A percentile compares a stretch with the other conserved stretches of the same genome.
These are phyloP conservation scores for Capricornis sumatraensis DNA, from an alignment of 2,113 vertebrate species.

Conservation along the genomic window DNA sequence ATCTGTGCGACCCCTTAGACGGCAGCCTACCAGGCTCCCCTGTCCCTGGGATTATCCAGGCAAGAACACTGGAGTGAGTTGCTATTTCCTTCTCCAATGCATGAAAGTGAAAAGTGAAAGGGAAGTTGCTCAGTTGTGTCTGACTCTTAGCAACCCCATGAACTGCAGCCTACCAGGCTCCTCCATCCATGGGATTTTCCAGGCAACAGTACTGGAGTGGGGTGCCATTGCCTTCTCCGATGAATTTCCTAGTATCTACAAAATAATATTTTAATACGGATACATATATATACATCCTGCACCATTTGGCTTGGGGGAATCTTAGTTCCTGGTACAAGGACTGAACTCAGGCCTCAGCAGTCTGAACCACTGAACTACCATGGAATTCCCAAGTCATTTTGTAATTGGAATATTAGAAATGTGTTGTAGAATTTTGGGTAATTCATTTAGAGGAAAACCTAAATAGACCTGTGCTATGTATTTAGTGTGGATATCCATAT, in stretches of 20 bases:
- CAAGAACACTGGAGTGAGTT: too few species aligned
- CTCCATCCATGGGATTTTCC: too few species aligned
- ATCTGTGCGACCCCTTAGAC: too few species aligned
- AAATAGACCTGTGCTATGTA: neutral
- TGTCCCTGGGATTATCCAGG: too few species aligned
- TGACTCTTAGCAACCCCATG: too few species aligned
- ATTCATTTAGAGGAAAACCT: neutral
- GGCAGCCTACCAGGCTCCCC: too few species aligned
- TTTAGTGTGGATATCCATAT: neutral
- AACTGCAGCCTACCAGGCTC: too few species aligned
- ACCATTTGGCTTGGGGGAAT: neutral
- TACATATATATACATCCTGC: neutral
- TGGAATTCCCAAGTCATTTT: neutral
- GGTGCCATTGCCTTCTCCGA: too few species aligned
- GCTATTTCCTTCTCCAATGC: too few species aligned
- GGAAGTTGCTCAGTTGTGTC: too few species aligned
- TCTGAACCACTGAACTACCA: neutral
- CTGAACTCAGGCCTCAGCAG: neutral
- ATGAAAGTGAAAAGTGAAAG: too few species aligned
- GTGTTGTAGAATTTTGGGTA: neutral
- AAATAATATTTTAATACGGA: neutral
- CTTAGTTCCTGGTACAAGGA: neutral
- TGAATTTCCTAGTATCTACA: neutral
- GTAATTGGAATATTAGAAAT: neutral
- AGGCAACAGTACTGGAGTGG: too few species aligned